phyloP scores from a whole-genome alignment of 2,797 vertebrate species.

The Anguilla megastoma region DNA sequence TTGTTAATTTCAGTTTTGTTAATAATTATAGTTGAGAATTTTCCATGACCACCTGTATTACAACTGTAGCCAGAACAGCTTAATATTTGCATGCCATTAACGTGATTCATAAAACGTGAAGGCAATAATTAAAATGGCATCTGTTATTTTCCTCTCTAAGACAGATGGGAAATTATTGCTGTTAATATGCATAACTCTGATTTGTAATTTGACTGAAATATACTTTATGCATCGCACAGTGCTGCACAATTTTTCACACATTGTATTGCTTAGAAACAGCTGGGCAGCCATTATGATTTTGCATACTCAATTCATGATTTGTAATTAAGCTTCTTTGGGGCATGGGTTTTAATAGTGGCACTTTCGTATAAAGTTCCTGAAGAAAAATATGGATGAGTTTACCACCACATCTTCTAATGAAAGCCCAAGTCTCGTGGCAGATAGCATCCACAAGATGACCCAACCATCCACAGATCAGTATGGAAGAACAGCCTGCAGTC shows the following conservation, averaged over 20 bases:
- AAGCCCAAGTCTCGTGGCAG: background rate
- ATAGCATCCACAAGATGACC: background rate
- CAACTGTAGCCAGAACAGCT: background rate
- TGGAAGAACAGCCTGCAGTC: background rate
- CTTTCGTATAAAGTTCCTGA: background rate
- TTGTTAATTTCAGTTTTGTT: background rate
- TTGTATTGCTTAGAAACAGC: background rate
- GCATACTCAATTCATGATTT: background rate
- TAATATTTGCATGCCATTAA: background rate
- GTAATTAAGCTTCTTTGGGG: background rate
- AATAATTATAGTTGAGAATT: background rate
- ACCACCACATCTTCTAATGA: background rate
- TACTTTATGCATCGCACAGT: background rate
- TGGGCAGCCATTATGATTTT: background rate
- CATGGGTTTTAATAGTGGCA: background rate
- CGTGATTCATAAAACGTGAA: background rate
- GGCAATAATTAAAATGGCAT: background rate
- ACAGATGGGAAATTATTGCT: background rate
- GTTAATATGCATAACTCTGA: background rate
- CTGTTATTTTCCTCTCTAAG: background rate
- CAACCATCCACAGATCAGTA: background rate
- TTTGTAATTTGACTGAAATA: background rate
- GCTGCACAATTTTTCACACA: background rate
- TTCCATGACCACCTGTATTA: background rate
- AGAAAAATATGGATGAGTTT: background rate